Evolutionary conservation across 2,888 invertebrate species (phyloP).

Genomic region (Biston betularia): DNA sequence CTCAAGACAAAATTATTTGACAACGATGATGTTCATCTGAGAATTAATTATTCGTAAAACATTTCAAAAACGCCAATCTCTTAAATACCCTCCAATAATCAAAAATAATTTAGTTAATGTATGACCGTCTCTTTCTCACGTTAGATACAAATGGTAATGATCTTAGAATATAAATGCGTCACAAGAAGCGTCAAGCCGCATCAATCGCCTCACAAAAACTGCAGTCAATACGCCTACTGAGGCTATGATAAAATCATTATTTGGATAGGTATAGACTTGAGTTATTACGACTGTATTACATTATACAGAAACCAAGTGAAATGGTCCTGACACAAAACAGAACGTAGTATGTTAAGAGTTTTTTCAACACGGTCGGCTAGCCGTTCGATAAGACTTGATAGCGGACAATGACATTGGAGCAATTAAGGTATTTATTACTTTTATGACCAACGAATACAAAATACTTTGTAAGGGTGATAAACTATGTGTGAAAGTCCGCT

Average conservation of each 20-base stretch:
- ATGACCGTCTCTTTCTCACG: constrained; percentile 14
- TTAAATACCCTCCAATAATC: too few species aligned
- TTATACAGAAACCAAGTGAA: constrained; percentile 1
- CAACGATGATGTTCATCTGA: too few species aligned
- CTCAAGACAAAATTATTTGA: too few species aligned
- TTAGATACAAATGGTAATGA: neutral
- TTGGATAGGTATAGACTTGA: neutral
- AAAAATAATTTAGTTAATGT: too few species aligned
- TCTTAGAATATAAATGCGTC: neutral
- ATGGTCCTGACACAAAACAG: neutral
- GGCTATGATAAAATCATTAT: constrained; percentile 1
- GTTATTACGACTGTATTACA: neutral
- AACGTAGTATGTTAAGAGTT: neutral
- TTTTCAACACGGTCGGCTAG: constrained; percentile 11
- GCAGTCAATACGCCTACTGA: neutral
- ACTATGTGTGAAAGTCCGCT: neutral
- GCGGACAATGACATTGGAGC: constrained; percentile 24
- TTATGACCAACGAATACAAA: neutral
- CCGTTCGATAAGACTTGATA: constrained; percentile 30
- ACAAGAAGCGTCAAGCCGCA: neutral
- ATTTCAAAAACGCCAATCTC: neutral
- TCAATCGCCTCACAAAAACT: constrained; percentile 10
- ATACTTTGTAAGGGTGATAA: neutral
- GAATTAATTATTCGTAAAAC: neutral
- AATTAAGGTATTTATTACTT: constrained; percentile 13